phyloP scores from a whole-genome alignment of 2,113 vertebrate genomes.

The Gulo gulo region DNA sequence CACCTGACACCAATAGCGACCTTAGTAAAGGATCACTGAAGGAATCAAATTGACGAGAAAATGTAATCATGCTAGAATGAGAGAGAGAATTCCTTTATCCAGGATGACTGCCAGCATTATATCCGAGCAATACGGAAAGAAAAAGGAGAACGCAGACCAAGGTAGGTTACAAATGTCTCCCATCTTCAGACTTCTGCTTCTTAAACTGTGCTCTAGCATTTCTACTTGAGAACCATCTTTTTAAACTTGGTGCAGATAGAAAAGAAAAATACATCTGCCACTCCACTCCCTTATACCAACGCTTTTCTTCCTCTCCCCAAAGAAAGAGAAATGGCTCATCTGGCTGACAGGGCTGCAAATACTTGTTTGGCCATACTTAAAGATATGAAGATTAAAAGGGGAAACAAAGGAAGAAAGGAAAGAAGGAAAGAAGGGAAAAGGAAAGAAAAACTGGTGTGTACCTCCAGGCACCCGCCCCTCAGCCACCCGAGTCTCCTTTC shows the following conservation, averaged over 20 bases:
- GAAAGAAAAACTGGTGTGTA: neutral
- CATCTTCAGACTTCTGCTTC: neutral
- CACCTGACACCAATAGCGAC: neutral
- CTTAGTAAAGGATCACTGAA: neutral
- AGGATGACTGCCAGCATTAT: neutral
- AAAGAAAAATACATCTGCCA: neutral
- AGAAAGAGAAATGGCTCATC: neutral
- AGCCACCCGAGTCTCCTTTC: neutral
- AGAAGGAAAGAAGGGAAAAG: neutral
- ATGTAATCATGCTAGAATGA: neutral
- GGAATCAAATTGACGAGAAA: neutral
- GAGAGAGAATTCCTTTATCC: neutral
- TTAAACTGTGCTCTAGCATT: neutral
- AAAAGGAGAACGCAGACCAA: neutral
- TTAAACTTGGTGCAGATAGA: neutral
- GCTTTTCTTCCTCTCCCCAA: neutral
- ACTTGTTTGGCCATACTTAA: neutral
- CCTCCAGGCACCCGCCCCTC: rapidly evolving
- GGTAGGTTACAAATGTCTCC: neutral
- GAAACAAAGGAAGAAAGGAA: neutral
- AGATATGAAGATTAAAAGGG: neutral
- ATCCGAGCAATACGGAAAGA: neutral
- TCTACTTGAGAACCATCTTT: slow-evolving; percentile 6
- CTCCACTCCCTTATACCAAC: neutral
- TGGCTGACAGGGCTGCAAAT: neutral